Percentiles rank a stretch among this genome's conserved stretches.
Evolutionary conservation across 1,140 invertebrate genomes (phyloP).

Genomic region (Trichomalopsis sarcophagae): DNA sequence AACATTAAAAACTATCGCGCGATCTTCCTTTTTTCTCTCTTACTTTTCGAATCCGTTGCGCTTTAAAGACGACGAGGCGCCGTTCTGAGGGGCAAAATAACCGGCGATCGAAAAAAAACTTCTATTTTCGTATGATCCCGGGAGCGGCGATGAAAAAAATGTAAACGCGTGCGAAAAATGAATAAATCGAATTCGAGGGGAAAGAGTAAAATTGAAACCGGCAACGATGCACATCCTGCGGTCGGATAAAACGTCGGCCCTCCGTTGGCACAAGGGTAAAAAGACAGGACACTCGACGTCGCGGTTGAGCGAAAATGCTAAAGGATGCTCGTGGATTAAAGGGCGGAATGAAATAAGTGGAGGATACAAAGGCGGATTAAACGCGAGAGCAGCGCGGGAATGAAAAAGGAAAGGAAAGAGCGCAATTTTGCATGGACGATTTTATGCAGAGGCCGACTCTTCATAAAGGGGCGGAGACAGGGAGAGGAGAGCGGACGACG

Average conservation of each 20-base stretch:
- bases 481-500: neutral
- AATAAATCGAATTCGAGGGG: no score
- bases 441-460: slow-evolving; percentile 14
- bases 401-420: neutral
- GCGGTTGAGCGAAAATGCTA: neutral
- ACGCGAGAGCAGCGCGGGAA: neutral
- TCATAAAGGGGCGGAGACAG: neutral
- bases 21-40: neutral
- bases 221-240: neutral
- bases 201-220: neutral
- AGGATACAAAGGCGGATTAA: slow-evolving; percentile 21
- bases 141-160: neutral
- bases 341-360: slow-evolving; percentile 12
- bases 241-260: neutral
- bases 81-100: neutral
- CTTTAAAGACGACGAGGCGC: neutral
- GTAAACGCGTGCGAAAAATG: neutral
- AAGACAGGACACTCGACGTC: neutral
- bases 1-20: neutral
- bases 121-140: neutral
- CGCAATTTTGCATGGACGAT: slow-evolving; percentile 15
- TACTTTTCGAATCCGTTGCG: neutral
- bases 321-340: slow-evolving; percentile 20
- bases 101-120: neutral
- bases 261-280: neutral